Percentiles rank a stretch among this genome's conserved stretches.
These are phyloP conservation scores for Nomada ferruginata DNA, from an alignment of 2,888 invertebrate species.

Conservation along the genomic window DNA sequence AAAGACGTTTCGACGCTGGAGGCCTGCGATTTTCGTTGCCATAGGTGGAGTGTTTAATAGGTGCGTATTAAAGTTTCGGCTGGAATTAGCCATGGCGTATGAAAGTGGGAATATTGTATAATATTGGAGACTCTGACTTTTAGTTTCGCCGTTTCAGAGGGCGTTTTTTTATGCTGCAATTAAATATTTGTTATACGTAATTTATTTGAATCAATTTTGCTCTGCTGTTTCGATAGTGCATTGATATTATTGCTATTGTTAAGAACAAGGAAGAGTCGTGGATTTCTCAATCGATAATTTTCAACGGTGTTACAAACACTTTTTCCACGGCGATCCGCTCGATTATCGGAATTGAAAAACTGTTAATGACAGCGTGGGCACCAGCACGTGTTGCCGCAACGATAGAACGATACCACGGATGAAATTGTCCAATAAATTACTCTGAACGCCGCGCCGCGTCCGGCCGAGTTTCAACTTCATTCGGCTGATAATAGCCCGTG, in stretches of 20 bases:
- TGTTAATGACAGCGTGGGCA: slow-evolving; percentile 44
- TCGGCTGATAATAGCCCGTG: slow-evolving; percentile 32
- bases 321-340: background rate
- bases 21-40: background rate
- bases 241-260: background rate
- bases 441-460: slow-evolving; percentile 8
- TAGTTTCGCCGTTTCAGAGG: too few relatives aligned
- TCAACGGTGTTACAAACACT: slow-evolving; percentile 7
- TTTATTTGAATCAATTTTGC: too few relatives aligned
- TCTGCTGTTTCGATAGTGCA: too few relatives aligned
- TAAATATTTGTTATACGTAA: too few relatives aligned
- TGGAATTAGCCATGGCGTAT: background rate
- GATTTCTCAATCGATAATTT: background rate
- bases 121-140: too few relatives aligned
- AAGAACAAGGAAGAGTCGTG: background rate
- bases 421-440: slow-evolving; percentile 43
- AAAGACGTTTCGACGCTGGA: slow-evolving; percentile 9
- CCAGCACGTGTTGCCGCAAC: slow-evolving; percentile 33
- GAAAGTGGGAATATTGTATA: too few relatives aligned
- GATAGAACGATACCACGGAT: slow-evolving; percentile 33
- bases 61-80: background rate
- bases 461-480: slow-evolving; percentile 35
- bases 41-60: background rate
- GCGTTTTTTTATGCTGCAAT: too few relatives aligned
- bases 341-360: slow-evolving; percentile 22